These are phyloP conservation scores for Chamaedrilus cognettii DNA, from an alignment of 2,888 invertebrate genomes.

Conservation along the genomic window DNA sequence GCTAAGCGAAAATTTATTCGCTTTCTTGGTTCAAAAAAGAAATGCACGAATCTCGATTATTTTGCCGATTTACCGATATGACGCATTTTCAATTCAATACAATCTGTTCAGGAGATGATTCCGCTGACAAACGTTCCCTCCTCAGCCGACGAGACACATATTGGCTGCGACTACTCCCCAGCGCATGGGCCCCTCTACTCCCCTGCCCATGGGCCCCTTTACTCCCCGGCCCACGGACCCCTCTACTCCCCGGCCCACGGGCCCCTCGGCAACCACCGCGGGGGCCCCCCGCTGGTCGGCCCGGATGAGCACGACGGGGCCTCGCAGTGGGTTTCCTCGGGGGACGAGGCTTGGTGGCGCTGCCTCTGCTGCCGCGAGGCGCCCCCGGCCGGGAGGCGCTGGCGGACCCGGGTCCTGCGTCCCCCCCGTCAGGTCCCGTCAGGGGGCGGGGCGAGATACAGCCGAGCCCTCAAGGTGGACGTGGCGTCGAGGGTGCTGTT, in stretches of 20 bases:
- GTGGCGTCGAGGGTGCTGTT: conserved; percentile 7
- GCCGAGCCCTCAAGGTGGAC: conserved; percentile 1
- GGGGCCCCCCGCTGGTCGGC: neutral
- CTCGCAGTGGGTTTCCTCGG: neutral
- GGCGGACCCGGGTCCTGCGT: neutral
- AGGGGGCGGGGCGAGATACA: neutral
- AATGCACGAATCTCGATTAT: too few species aligned
- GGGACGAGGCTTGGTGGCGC: neutral
- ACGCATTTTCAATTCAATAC: too few species aligned
- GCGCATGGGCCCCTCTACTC: neutral
- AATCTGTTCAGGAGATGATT: neutral
- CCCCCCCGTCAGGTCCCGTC: neutral
- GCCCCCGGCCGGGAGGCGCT: neutral
- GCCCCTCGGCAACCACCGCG: neutral
- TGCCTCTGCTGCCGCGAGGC: neutral
- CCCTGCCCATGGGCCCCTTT: neutral
- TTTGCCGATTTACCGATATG: too few species aligned
- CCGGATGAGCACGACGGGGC: neutral
- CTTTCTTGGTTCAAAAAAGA: neutral
- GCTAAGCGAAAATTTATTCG: neutral
- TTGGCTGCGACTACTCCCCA: neutral
- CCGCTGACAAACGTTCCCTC: neutral
- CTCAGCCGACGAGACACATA: too few species aligned
- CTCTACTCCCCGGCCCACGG: neutral
- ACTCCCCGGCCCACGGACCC: neutral